Evolutionary conservation across 2,888 invertebrate genomes (phyloP).

Genomic region (Orthonychiurus folsomi): DNA sequence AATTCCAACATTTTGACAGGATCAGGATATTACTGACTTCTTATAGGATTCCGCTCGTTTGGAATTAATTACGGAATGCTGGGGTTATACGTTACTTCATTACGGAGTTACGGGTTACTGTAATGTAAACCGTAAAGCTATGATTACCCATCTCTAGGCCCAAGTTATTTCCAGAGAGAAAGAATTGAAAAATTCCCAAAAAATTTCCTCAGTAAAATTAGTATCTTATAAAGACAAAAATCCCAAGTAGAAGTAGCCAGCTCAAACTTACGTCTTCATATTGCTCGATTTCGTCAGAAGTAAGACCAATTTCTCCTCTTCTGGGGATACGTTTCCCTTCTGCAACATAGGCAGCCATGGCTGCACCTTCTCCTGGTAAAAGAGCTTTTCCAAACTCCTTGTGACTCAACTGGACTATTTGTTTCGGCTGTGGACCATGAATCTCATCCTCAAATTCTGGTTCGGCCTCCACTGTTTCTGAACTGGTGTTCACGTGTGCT

Average conservation of each 20-base stretch:
- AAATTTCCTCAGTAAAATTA: background rate
- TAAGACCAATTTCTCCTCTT: conserved; percentile 95
- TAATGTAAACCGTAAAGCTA: too few species aligned
- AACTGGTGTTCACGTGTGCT: background rate
- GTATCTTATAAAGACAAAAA: too few species aligned
- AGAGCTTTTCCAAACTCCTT: conserved; percentile 86
- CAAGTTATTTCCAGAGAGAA: too few species aligned
- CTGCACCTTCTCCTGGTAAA: conserved; percentile 95
- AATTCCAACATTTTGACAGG: too few species aligned
- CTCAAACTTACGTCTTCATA: conserved; percentile 81
- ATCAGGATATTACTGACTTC: too few species aligned
- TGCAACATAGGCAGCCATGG: conserved; percentile 98
- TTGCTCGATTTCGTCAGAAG: conserved; percentile 83
- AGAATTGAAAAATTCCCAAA: background rate
- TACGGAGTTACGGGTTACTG: too few species aligned
- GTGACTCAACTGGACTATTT: conserved; percentile 61
- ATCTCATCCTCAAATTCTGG: conserved; percentile 49
- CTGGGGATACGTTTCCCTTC: conserved; percentile 97
- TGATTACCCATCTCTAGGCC: too few species aligned
- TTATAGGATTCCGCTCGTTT: too few species aligned
- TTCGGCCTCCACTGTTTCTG: conserved; percentile 14
- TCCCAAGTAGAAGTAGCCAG: too few species aligned
- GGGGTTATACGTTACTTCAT: too few species aligned
- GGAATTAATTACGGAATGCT: too few species aligned
- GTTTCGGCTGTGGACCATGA: conserved; percentile 60